Conservation (phyloP, 1,140 invertebrate genomes). For the Papilio machaon region DNA sequence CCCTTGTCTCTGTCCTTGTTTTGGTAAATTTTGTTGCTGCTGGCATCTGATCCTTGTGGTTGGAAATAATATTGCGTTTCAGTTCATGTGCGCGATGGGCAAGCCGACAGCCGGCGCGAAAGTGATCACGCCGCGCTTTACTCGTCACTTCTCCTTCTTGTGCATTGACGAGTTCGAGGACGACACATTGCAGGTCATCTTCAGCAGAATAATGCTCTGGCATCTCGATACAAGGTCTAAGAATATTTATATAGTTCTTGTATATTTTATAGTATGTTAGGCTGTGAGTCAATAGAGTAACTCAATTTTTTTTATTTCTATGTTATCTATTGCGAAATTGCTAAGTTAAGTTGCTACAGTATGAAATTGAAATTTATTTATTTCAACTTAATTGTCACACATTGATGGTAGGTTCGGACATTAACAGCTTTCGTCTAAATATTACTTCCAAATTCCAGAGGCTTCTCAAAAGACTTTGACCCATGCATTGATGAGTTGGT, state of each 20-base stretch:
- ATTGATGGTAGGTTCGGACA: background rate
- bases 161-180: slow-evolving; percentile 96
- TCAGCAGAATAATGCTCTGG: slow-evolving; percentile 96
- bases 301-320: too few relatives aligned
- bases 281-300: too few relatives aligned
- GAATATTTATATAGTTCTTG: background rate
- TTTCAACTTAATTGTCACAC: too few relatives aligned
- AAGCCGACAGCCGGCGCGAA: slow-evolving; percentile 92
- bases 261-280: too few relatives aligned
- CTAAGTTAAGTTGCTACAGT: too few relatives aligned
- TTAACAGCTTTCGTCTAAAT: background rate
- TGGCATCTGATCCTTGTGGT: background rate
- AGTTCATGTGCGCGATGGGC: slow-evolving; percentile 94
- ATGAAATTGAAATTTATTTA: too few relatives aligned
- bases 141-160: slow-evolving; percentile 94
- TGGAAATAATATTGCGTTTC: slow-evolving; percentile 28
- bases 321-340: too few relatives aligned
- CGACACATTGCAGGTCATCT: slow-evolving; percentile 92
- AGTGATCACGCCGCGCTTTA: slow-evolving; percentile 92
- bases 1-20: too few relatives aligned
- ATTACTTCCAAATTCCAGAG: slow-evolving; percentile 80
- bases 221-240: slow-evolving; percentile 92
- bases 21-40: too few relatives aligned
- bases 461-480: slow-evolving; percentile 98
- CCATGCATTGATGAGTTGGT: slow-evolving; percentile 95